A percentile compares a stretch with the other conserved stretches of the same genome.
phyloP scores from a whole-genome alignment of 2,888 invertebrate genomes.

The Rhynchonema sp. region DNA sequence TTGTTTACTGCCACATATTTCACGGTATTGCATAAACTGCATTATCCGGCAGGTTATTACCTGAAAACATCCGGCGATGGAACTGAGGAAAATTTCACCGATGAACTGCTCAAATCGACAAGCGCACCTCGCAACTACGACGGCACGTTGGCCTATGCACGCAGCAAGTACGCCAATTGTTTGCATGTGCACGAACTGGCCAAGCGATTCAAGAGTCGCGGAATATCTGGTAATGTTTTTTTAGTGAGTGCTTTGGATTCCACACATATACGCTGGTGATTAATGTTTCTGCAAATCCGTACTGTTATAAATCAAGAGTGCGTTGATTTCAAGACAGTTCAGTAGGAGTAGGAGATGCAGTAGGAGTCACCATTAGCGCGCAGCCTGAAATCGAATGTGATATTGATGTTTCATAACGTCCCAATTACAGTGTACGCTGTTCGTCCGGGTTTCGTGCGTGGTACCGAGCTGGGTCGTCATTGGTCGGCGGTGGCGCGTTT shows the following conservation, averaged over 20 bases:
- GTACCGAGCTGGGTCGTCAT: slow-evolving; percentile 9
- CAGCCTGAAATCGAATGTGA: too few relatives aligned
- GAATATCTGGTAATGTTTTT: neutral
- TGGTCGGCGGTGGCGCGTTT: slow-evolving; percentile 16
- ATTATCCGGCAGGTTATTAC: too few relatives aligned
- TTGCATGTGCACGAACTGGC: slow-evolving; percentile 16
- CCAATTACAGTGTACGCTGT: slow-evolving; percentile 10
- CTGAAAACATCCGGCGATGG: too few relatives aligned
- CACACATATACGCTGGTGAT: neutral
- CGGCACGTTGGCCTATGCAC: slow-evolving; percentile 20
- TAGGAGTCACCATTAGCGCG: too few relatives aligned
- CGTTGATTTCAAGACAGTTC: too few relatives aligned
- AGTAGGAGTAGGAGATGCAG: too few relatives aligned
- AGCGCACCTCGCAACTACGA: slow-evolving; percentile 10
- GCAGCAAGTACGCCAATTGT: slow-evolving; percentile 27
- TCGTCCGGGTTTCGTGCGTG: slow-evolving; percentile 18
- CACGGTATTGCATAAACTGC: neutral
- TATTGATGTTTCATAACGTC: too few relatives aligned
- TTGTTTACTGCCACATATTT: neutral
- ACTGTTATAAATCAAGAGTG: too few relatives aligned
- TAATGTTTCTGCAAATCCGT: neutral
- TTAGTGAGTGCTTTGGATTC: neutral
- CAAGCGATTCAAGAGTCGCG: neutral
- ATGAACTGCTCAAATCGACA: neutral
- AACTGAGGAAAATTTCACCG: neutral